phyloP scores from a whole-genome alignment of 2,797 vertebrate species.

The Orientallactaga sibirica region DNA sequence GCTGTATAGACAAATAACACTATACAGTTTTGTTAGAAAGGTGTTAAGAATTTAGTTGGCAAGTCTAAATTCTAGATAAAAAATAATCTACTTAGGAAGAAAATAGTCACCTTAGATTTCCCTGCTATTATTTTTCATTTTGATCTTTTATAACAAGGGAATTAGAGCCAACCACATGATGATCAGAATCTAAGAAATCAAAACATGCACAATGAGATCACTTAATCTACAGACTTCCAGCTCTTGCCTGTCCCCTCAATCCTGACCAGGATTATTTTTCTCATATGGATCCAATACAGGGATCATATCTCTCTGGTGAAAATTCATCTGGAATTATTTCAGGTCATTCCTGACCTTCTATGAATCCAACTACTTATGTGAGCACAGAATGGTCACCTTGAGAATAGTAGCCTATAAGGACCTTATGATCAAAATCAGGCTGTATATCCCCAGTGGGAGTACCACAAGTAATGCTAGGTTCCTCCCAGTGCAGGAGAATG shows the following conservation, averaged over 20 bases:
- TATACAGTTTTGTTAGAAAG: background rate
- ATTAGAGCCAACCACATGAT: background rate
- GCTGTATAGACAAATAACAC: background rate
- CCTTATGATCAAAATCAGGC: background rate
- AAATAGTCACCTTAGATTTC: background rate
- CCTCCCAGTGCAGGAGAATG: background rate
- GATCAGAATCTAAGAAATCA: constrained; percentile 20
- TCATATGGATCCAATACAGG: background rate
- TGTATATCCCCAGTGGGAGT: background rate
- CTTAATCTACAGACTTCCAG: background rate
- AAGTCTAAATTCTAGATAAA: constrained; percentile 6
- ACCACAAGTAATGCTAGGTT: background rate
- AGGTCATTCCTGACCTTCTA: background rate
- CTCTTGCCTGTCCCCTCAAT: background rate
- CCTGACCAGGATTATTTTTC: constrained; percentile 10
- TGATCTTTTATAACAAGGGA: constrained; percentile 22
- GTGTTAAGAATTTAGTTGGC: background rate
- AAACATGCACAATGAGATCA: background rate
- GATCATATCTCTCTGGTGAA: background rate
- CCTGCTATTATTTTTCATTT: constrained; percentile 22
- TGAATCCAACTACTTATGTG: background rate
- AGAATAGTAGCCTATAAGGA: background rate
- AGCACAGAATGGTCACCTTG: background rate
- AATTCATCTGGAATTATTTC: constrained; percentile 17
- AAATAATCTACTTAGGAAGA: constrained; percentile 3